Conservation (phyloP, 2,888 invertebrate species). For the Dromius quadrimaculatus region DNA sequence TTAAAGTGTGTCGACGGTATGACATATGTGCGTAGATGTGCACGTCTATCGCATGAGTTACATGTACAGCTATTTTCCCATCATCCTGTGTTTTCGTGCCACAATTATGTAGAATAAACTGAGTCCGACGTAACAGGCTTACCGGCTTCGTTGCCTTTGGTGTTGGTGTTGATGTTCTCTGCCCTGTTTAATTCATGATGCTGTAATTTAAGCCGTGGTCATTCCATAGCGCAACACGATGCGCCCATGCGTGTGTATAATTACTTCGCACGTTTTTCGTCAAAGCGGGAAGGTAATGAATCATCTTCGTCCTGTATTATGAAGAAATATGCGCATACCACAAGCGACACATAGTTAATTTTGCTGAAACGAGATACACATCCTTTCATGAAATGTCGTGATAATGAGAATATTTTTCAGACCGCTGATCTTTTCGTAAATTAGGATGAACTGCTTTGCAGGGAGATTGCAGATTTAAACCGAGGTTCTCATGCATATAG, state of each 20-base stretch:
- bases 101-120: constrained; percentile 51
- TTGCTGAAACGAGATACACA: constrained; percentile 17
- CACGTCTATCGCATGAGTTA: no score
- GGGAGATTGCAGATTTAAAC: no score
- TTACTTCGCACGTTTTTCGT: constrained; percentile 45
- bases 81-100: no score
- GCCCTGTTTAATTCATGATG: constrained; percentile 48
- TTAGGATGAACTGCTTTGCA: no score
- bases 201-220: constrained; percentile 44
- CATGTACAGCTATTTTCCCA: no score
- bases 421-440: no score
- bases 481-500: no score
- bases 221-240: constrained; percentile 39
- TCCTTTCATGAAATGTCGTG: constrained; percentile 19
- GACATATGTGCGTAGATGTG: no score
- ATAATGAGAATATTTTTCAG: constrained; percentile 13
- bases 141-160: not conserved
- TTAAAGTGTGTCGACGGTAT: no score
- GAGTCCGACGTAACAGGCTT: constrained; percentile 43
- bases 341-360: constrained; percentile 30
- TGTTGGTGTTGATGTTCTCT: not conserved
- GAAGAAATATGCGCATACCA: constrained; percentile 41
- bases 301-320: constrained; percentile 29
- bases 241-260: constrained; percentile 46
- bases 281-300: constrained; percentile 31